Conservation (phyloP, 2,797 vertebrate genomes). For the Betta splendens region DNA sequence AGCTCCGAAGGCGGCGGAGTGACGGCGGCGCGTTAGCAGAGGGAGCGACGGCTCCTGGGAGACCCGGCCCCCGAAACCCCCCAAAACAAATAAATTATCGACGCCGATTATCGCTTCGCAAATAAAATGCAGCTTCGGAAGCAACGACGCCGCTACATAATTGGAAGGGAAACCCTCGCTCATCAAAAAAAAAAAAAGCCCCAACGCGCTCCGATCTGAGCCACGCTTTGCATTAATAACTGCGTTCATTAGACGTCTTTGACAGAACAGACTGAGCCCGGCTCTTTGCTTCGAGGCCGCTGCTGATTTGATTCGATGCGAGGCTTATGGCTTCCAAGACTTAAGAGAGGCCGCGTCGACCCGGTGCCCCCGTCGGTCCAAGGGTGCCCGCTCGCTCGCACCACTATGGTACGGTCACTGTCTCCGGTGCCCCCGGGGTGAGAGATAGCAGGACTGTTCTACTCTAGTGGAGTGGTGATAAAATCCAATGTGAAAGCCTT, state of each 20-base stretch:
- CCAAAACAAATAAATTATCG: constrained; percentile 47
- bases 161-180: constrained; percentile 34
- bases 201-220: constrained; percentile 6
- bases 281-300: constrained; percentile 2
- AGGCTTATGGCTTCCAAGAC: constrained; percentile 21
- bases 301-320: constrained; percentile 5
- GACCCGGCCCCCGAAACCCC: constrained; percentile 35
- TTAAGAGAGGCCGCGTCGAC: constrained; percentile 43
- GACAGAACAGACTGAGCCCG: constrained; percentile 25
- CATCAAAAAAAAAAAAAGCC: constrained; percentile 36
- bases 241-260: constrained; percentile 23
- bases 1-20: constrained; percentile 54
- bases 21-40: constrained; percentile 45
- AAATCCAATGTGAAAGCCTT: constrained; percentile 68
- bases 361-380: constrained; percentile 56
- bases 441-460: constrained; percentile 66
- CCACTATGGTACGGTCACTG: constrained; percentile 62
- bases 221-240: constrained; percentile 35
- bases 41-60: constrained; percentile 44
- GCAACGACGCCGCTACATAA: constrained; percentile 34
- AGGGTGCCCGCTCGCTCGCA: constrained; percentile 43
- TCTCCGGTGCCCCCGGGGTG: constrained; percentile 57
- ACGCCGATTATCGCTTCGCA: constrained; percentile 45
- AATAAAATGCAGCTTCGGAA: constrained; percentile 61
- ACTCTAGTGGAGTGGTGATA: constrained; percentile 66